These are phyloP conservation scores for Melanchra persicariae DNA, from an alignment of 2,888 invertebrate genomes.

Conservation along the genomic window DNA sequence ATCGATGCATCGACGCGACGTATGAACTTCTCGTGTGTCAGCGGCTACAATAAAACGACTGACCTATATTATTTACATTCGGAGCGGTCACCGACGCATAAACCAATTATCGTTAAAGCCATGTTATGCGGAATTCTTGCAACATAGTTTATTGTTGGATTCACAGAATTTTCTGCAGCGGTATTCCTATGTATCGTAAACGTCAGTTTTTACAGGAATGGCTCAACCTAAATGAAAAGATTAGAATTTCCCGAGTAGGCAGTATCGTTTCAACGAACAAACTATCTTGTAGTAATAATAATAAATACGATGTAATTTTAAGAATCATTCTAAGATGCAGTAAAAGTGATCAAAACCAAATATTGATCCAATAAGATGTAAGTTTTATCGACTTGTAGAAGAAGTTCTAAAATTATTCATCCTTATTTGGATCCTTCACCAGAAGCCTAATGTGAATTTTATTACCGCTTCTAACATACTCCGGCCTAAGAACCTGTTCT, in stretches of 20 bases:
- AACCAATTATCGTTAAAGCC: conserved; percentile 24
- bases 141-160: not conserved
- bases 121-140: not conserved
- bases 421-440: not conserved
- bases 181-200: not conserved
- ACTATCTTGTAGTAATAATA: not conserved
- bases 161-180: not conserved
- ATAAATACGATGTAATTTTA: not conserved
- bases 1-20: not conserved
- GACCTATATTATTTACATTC: conserved; percentile 33
- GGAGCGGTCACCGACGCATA: conserved; percentile 1
- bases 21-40: conserved; percentile 14
- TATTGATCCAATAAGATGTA: not conserved
- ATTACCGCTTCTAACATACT: not conserved
- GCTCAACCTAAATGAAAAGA: not conserved
- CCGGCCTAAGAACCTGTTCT: no score
- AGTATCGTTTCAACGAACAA: not conserved
- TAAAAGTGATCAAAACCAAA: not conserved
- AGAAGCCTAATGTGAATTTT: not conserved
- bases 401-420: not conserved
- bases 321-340: not conserved
- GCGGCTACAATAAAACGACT: conserved; percentile 3
- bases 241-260: not conserved
- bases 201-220: not conserved
- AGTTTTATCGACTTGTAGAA: not conserved